Evolutionary conservation across 1,140 invertebrate species (phyloP), one percentile per base, ranked within the genome.

Genomic region (Drosophila tropicalis): DNA sequence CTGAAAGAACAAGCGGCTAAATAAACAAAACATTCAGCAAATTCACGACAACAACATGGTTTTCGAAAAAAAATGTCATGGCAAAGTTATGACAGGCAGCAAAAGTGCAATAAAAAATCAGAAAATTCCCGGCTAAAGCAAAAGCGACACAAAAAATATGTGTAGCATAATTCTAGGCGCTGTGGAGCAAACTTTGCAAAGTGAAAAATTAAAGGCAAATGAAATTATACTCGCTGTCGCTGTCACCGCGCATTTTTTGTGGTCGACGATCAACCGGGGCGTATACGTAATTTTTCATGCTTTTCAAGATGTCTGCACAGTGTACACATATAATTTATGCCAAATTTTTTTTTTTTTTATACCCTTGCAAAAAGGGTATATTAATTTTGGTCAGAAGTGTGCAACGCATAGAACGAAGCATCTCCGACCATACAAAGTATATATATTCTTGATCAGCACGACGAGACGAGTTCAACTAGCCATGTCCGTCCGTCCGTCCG

Each of bases 201-300:
- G 64, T 62, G 72, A 79, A 79, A 79, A 79, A 58, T 76, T 79
- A 76, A 68, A 71, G 76, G 66, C 61, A 79, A 79, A 79, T 79
- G 65, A 79, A 79, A 79, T 79, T 79, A 75, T 66, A 4, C 44
- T 55, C 34, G 34, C 34, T 36, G 34, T 67, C 64, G 71, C 61
- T 58, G 55, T 47, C 57, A 29, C 40, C 44, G 54, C 61, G 17
- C 39, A 61, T 19, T 70, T 29, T 41, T 47, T 36, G 66, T 36
- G 40, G 34, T 68, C 12, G 65, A 22, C 44, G 17, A 51, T 19
- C 44, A 51, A 12, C 60, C 19, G 44, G 67, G 76, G 76, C 76
- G 76, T 78, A 71, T 75, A 41, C 76, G 76, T 79, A 72, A 79
- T 79, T 76, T 79, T 76, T 79, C 76, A 76, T 68, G 71, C 64